These are phyloP conservation scores for Glossophaga mutica DNA, from an alignment of 2,797 vertebrate species.

Conservation along the genomic window DNA sequence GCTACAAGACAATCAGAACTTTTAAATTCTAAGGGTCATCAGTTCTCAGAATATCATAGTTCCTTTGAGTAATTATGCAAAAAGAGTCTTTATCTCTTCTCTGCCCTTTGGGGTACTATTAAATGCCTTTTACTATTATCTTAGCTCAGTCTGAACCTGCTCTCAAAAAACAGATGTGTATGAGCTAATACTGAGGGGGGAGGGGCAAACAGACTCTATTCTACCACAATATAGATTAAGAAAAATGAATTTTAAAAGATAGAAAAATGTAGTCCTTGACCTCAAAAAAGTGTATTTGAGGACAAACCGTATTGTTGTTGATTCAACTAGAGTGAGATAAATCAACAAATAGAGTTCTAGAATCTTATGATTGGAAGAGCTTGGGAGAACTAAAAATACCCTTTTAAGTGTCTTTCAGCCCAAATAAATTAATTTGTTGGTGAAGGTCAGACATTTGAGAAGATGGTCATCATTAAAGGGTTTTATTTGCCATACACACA, in stretches of 20 bases:
- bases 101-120: neutral
- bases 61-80: neutral
- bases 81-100: neutral
- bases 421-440: neutral
- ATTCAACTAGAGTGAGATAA: slow-evolving; percentile 1
- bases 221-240: neutral
- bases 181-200: neutral
- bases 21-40: neutral
- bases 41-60: neutral
- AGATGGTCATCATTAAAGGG: neutral
- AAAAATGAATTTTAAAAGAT: neutral
- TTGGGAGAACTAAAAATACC: neutral
- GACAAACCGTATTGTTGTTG: neutral
- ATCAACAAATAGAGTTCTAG: neutral
- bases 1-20: neutral
- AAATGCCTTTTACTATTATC: neutral
- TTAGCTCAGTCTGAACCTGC: neutral
- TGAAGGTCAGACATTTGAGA: neutral
- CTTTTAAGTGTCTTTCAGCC: neutral
- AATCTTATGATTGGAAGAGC: neutral
- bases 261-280: neutral
- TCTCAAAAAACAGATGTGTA: neutral
- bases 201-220: neutral
- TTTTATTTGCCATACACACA: neutral
- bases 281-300: neutral